Evolutionary conservation across 2,113 vertebrate species (phyloP).

Genomic region (Tenebrosternarchus preto): DNA sequence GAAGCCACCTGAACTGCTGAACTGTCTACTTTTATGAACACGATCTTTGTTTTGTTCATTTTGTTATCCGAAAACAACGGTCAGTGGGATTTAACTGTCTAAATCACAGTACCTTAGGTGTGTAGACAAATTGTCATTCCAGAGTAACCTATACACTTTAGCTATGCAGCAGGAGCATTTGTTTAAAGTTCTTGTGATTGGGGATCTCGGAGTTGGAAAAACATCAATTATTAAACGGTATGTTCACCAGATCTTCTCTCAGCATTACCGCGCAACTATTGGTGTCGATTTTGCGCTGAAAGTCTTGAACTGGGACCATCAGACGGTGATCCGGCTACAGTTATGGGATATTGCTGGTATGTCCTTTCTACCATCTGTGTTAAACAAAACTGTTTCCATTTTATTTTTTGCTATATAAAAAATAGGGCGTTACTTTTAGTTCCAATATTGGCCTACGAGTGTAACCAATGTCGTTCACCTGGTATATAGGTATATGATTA

Average conservation of each 20-base stretch:
- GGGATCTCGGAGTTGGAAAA: conserved; percentile 79
- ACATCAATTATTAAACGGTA: conserved; percentile 80
- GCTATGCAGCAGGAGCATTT: conserved; percentile 75
- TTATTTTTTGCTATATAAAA: too few relatives aligned
- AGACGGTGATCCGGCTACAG: conserved; percentile 74
- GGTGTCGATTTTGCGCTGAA: conserved; percentile 81
- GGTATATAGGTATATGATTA: too few relatives aligned
- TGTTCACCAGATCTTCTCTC: conserved; percentile 79
- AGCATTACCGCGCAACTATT: conserved; percentile 80
- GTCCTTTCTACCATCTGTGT: conserved; percentile 1
- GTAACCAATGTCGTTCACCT: too few relatives aligned
- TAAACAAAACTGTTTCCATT: too few relatives aligned
- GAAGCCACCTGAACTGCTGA: too few relatives aligned
- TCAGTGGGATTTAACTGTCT: too few relatives aligned
- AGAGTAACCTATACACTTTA: neutral
- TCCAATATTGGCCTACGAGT: too few relatives aligned
- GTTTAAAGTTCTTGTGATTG: conserved; percentile 78
- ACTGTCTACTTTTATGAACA: too few relatives aligned
- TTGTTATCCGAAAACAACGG: too few relatives aligned
- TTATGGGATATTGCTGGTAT: conserved; percentile 81
- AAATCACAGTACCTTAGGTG: neutral
- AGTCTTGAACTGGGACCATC: conserved; percentile 73
- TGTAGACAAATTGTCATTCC: neutral
- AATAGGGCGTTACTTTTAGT: too few relatives aligned
- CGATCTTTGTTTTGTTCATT: too few relatives aligned